Conservation (phyloP, 2,888 invertebrate species). For the Allophyes oxyacanthae region DNA sequence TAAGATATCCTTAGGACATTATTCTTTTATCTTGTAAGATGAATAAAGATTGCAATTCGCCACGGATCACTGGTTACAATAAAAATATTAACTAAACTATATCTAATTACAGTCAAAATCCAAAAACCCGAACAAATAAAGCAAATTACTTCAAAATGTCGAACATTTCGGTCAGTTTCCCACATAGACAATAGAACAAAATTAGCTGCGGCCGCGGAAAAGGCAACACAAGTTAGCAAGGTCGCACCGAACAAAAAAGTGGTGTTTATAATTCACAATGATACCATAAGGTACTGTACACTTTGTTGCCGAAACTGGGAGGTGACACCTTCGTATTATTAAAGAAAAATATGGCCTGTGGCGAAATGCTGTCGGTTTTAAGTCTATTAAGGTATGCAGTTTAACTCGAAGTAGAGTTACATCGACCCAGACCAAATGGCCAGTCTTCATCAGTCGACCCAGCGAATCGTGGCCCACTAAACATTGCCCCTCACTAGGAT, state of each 20-base stretch:
- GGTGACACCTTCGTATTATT: slow-evolving; percentile 1
- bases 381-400: no score
- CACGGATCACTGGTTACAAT: no score
- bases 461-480: no score
- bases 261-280: slow-evolving; percentile 53
- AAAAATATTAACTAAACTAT: not conserved
- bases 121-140: slow-evolving; percentile 16
- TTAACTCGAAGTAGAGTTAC: no score
- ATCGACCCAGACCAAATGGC: no score
- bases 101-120: not conserved
- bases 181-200: slow-evolving; percentile 61
- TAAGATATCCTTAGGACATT: no score
- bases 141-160: slow-evolving; percentile 31
- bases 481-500: no score
- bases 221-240: slow-evolving; percentile 49
- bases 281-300: slow-evolving; percentile 36
- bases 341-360: not conserved
- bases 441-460: no score
- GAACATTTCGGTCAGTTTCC: slow-evolving; percentile 46
- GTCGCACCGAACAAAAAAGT: slow-evolving; percentile 54
- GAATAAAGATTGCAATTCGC: no score
- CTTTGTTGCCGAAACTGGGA: slow-evolving; percentile 4
- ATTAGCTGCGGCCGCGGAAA: slow-evolving; percentile 53
- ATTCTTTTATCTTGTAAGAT: no score
- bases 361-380: no score